These are phyloP conservation scores for Ellobius talpinus DNA, from an alignment of 2,113 vertebrate species.

Conservation along the genomic window DNA sequence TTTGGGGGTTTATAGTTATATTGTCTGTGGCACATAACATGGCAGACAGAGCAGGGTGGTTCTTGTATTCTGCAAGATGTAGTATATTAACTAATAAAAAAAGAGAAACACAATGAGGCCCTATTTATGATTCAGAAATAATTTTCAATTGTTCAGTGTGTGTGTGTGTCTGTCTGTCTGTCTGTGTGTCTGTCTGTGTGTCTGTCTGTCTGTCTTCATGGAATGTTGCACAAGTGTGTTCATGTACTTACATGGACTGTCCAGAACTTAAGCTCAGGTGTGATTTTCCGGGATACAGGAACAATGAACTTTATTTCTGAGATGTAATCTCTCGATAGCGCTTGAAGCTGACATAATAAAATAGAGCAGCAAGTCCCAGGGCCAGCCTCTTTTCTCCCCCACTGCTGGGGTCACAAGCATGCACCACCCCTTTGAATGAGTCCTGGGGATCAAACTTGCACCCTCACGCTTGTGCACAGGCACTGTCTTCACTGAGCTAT, in stretches of 20 bases:
- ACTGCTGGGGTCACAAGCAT: background rate
- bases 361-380: background rate
- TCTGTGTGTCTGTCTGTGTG: background rate
- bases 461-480: background rate
- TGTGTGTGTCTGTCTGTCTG: too few relatives aligned
- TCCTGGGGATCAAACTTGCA: background rate
- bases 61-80: background rate
- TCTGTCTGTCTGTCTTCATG: background rate
- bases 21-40: background rate
- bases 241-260: too few relatives aligned
- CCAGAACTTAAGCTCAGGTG: background rate
- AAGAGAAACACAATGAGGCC: background rate
- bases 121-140: background rate
- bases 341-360: background rate
- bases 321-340: background rate
- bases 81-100: slow-evolving; percentile 3
- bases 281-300: background rate
- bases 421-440: too few relatives aligned
- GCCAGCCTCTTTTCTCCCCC: background rate
- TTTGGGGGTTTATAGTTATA: background rate
- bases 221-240: background rate
- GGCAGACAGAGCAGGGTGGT: background rate
- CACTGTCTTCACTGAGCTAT: background rate
- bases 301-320: background rate
- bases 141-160: background rate